Conservation (phyloP, 1,140 invertebrate genomes). For the Dolichoris vasculosae region DNA sequence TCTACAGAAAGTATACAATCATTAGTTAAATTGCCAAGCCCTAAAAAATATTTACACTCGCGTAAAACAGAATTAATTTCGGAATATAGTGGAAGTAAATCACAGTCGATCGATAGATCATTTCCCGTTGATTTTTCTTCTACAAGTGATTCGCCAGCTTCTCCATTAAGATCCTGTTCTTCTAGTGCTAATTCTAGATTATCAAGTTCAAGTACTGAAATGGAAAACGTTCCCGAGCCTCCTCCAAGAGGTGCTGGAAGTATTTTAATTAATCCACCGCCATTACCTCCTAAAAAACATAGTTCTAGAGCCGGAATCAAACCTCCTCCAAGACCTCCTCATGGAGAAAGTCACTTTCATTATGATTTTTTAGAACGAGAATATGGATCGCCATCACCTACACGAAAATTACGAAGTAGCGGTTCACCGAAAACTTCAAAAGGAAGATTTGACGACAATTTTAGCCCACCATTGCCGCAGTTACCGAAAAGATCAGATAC, state of each 20-base stretch:
- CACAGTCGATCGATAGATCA: conserved; percentile 62
- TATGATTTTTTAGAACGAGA: conserved; percentile 79
- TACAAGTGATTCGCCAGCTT: conserved; percentile 65
- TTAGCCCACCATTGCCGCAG: conserved; percentile 66
- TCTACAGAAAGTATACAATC: conserved; percentile 55
- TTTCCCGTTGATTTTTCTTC: conserved; percentile 69
- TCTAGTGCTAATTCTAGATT: conserved; percentile 67
- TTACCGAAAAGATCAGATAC: conserved; percentile 60
- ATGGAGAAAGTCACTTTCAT: conserved; percentile 76
- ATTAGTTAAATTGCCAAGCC: conserved; percentile 67
- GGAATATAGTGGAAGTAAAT: conserved; percentile 59
- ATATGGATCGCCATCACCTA: conserved; percentile 70
- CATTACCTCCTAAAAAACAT: conserved; percentile 88
- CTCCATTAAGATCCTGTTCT: conserved; percentile 65
- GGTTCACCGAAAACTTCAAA: conserved; percentile 58
- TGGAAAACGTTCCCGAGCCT: conserved; percentile 80
- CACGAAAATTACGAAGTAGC: conserved; percentile 58
- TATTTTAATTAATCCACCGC: conserved; percentile 83
- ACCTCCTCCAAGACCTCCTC: conserved; percentile 80
- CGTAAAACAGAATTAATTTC: conserved; percentile 64
- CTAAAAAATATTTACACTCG: conserved; percentile 67
- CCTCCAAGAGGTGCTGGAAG: conserved; percentile 79
- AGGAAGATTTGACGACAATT: conserved; percentile 68
- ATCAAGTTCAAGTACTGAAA: conserved; percentile 68
- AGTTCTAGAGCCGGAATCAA: conserved; percentile 68